Conservation (phyloP, 2,888 invertebrate species). For the Xylota sylvarum region DNA sequence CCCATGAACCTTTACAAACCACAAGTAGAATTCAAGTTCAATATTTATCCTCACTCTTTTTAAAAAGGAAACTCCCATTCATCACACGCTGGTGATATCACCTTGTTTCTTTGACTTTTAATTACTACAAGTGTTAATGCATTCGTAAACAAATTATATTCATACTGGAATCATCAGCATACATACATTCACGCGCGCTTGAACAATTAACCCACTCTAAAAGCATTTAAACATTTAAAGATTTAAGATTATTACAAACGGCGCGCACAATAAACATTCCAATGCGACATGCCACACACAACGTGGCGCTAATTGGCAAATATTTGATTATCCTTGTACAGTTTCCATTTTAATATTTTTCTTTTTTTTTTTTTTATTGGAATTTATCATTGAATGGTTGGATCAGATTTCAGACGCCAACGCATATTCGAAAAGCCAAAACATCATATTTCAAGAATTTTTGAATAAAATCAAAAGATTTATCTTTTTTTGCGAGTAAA, state of each 20-base stretch:
- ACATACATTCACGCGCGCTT: not conserved
- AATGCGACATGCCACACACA: conserved; percentile 51
- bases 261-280: conserved; percentile 47
- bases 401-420: conserved; percentile 36
- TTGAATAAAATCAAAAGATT: conserved; percentile 32
- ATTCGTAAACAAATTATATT: conserved; percentile 52
- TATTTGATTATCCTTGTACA: conserved; percentile 64
- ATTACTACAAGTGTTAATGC: conserved; percentile 58
- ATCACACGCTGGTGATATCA: conserved; percentile 22
- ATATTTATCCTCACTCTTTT: not conserved
- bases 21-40: too few species aligned
- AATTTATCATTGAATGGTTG: conserved; percentile 40
- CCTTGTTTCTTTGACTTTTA: conserved; percentile 33
- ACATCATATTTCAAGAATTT: conserved; percentile 26
- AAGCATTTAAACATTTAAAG: conserved; percentile 57
- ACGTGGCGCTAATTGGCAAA: conserved; percentile 67
- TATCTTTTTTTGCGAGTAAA: not conserved
- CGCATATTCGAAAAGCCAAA: not conserved
- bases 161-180: conserved; percentile 2
- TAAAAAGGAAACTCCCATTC: not conserved
- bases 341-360: conserved; percentile 26
- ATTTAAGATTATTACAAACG: conserved; percentile 58
- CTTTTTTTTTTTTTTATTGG: too few species aligned
- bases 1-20: too few species aligned
- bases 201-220: conserved; percentile 59